Evolutionary conservation across 2,888 invertebrate genomes (phyloP), one percentile per base, ranked within the genome.

Genomic region (Drosophila buzzatii): DNA sequence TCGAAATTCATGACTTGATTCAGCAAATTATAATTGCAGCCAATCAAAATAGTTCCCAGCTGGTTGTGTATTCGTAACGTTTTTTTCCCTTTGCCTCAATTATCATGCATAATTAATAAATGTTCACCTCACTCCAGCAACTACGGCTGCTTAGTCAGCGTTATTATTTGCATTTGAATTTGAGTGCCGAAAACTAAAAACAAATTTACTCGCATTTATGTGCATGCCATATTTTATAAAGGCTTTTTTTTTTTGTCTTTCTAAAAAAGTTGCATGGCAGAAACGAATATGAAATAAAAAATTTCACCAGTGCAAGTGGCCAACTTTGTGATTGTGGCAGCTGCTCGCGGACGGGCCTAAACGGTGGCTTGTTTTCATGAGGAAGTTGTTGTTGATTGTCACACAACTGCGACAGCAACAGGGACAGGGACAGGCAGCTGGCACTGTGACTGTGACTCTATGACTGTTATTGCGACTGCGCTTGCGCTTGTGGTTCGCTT

Each of bases 101-200:
- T 87, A 80, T 70, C 63, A 79, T 82, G 68, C 87, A 85, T 87
- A 82, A 85, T 83, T 82, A 79, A 73, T 85, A 70, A 76, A 71
- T 74, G 56, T 70, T 69, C 68, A 60, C 18, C 35, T 45, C 39
- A 55, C 45, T 56, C 18, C 2, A 2, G 2, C 33, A 7, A 31
- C 42, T 8, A 12, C 18, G 12, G 7, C 39, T 70, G 80, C 69
- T 82, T 82, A 73, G 77, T 85, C 77, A 79, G 53, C 67, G 49
- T 58, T 61, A 59, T 60, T 52, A 63, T 70, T 49, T 47, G 4
- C 33, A 49, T 49, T 49, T 51, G 31, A 49, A 7, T 51, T 33
- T 35, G 49, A 65, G 65, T 77, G 76, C 71, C 74, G 62, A 75
- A 70, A 71, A 49, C 49, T 31, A 41, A n/a, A 35, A 33, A 35